A percentile compares a stretch with the other conserved stretches of the same genome.
phyloP scores from a whole-genome alignment of 2,888 invertebrate genomes.

The Tachina lurida region DNA sequence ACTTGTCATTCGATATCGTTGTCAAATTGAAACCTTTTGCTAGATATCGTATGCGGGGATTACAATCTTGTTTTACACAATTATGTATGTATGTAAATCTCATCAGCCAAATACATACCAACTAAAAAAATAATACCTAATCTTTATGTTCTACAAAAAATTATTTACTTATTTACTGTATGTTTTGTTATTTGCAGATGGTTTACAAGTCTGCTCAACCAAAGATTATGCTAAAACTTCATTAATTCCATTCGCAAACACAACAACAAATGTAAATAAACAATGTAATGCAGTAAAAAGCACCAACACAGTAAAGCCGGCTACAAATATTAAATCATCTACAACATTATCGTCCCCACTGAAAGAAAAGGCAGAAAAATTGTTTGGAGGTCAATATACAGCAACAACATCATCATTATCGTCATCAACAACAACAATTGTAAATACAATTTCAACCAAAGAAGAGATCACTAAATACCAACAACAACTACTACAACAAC shows the following conservation, averaged over 20 bases:
- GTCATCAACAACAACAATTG: constrained; percentile 67
- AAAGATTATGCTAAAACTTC: constrained; percentile 71
- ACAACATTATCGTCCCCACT: constrained; percentile 69
- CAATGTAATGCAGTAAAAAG: constrained; percentile 68
- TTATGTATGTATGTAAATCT: too few relatives aligned
- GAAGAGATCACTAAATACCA: constrained; percentile 72
- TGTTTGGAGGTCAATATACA: constrained; percentile 81
- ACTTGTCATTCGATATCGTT: too few relatives aligned
- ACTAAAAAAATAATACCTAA: background rate
- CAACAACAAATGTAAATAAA: constrained; percentile 70
- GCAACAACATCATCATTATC: constrained; percentile 71
- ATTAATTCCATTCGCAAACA: constrained; percentile 64
- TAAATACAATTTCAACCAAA: constrained; percentile 73
- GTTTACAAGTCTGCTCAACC: constrained; percentile 62
- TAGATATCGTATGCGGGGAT: too few relatives aligned
- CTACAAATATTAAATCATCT: constrained; percentile 62
- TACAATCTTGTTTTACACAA: background rate
- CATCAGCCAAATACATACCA: too few relatives aligned
- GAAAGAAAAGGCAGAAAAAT: constrained; percentile 80
- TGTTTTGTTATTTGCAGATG: constrained; percentile 68
- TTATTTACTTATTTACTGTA: constrained; percentile 47
- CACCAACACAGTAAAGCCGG: constrained; percentile 71
- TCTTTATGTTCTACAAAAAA: background rate
- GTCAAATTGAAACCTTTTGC: too few relatives aligned
- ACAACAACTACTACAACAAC: constrained; percentile 45